These are phyloP conservation scores for Tychaedon coryphoeus DNA, from an alignment of 2,113 vertebrate species.

Conservation along the genomic window DNA sequence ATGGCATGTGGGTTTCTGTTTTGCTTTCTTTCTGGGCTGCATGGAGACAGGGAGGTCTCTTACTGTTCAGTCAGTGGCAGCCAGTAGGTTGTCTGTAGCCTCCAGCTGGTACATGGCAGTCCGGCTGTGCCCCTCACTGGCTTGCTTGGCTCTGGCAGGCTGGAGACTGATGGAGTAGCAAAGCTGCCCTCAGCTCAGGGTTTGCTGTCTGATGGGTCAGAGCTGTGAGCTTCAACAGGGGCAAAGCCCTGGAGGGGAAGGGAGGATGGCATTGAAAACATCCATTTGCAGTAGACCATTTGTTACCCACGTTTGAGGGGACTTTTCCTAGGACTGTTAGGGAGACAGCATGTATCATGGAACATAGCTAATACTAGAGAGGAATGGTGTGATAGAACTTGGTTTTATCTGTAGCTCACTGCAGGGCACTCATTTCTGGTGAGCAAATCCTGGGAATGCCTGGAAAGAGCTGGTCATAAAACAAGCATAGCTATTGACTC, in stretches of 20 bases:
- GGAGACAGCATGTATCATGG: background rate
- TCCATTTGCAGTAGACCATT: background rate
- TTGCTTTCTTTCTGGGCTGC: background rate
- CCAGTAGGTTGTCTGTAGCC: background rate
- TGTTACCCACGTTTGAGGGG: background rate
- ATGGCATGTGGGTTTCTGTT: background rate
- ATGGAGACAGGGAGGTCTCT: background rate
- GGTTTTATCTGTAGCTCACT: background rate
- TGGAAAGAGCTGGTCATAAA: background rate
- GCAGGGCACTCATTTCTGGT: background rate
- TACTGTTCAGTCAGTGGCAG: background rate
- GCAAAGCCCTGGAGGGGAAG: background rate
- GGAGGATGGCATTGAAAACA: background rate
- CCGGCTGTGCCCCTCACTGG: background rate
- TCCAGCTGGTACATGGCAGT: background rate
- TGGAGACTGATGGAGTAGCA: background rate
- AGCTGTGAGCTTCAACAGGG: background rate
- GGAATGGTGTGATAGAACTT: background rate
- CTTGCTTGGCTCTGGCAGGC: accelerated
- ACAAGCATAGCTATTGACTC: background rate
- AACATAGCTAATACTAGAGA: background rate
- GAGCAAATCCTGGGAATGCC: background rate
- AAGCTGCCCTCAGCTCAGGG: background rate
- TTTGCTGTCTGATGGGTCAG: background rate
- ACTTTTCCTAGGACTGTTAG: background rate